A percentile compares a stretch with the other conserved stretches of the same genome.
phyloP scores from a whole-genome alignment of 2,113 vertebrate genomes.

The Toxotes jaculatrix region DNA sequence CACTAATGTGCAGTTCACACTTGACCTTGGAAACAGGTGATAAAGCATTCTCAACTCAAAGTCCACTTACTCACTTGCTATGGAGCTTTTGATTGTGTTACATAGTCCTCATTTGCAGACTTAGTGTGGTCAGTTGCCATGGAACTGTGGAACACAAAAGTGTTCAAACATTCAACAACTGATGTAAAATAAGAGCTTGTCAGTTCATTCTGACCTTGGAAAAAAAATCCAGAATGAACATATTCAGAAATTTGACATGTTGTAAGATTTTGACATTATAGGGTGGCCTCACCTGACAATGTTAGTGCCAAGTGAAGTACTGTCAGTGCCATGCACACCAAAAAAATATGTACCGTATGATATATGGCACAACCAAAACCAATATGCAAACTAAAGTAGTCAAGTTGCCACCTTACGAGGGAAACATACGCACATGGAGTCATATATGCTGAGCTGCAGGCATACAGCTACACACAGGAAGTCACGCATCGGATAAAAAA shows the following conservation, averaged over 20 bases:
- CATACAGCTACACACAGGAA: slow-evolving; percentile 30
- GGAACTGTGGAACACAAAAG: background rate
- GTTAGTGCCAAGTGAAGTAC: background rate
- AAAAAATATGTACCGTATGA: slow-evolving; percentile 22
- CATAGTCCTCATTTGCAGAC: background rate
- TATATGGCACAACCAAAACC: slow-evolving; percentile 30
- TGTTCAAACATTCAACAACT: background rate
- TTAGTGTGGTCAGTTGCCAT: background rate
- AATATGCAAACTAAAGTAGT: slow-evolving; percentile 35
- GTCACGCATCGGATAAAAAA: slow-evolving; percentile 37
- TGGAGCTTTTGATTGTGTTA: background rate
- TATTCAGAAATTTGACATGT: background rate
- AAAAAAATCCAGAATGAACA: background rate
- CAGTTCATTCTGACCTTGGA: slow-evolving; percentile 3
- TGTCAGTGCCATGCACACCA: background rate
- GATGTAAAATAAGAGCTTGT: background rate
- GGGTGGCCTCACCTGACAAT: slow-evolving; percentile 1
- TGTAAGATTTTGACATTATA: background rate
- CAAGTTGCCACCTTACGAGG: background rate
- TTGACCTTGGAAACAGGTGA: background rate
- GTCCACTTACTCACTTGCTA: background rate
- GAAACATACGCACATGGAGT: slow-evolving; percentile 18
- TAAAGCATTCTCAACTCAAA: background rate
- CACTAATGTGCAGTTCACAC: background rate
- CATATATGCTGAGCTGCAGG: slow-evolving; percentile 36